These are phyloP conservation scores for Apotomis betuletana DNA, from an alignment of 2,888 invertebrate species.

Conservation along the genomic window DNA sequence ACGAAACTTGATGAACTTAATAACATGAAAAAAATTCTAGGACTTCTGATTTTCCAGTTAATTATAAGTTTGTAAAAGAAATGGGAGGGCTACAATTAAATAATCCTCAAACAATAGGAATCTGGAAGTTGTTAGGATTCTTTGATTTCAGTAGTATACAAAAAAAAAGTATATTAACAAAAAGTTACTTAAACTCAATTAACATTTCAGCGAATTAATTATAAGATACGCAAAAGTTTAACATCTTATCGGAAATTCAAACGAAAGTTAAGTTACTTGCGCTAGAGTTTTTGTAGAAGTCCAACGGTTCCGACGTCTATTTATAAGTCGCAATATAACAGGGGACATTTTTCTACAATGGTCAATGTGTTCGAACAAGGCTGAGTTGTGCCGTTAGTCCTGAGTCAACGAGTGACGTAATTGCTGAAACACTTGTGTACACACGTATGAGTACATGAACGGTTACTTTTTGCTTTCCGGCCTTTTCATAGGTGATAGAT, in stretches of 20 bases:
- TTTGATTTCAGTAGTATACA: not conserved
- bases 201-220: not conserved
- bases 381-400: slow-evolving; percentile 55
- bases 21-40: no score
- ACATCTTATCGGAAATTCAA: not conserved
- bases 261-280: slow-evolving; percentile 4
- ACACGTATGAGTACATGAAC: slow-evolving; percentile 43
- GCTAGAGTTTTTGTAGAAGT: not conserved
- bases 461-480: not conserved
- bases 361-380: slow-evolving; percentile 39
- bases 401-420: slow-evolving; percentile 59
- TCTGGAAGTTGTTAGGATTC: no score
- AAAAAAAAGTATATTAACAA: not conserved
- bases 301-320: slow-evolving; percentile 3
- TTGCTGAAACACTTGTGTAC: slow-evolving; percentile 59
- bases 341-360: slow-evolving; percentile 31
- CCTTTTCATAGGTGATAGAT: not conserved
- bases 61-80: no score
- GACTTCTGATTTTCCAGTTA: no score
- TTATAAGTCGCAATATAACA: slow-evolving; percentile 13
- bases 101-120: no score
- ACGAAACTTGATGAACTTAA: no score
- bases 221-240: not conserved
- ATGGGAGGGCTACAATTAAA: no score
- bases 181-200: no score